phyloP scores from a whole-genome alignment of 2,113 vertebrate genomes.

The Callipepla squamata region DNA sequence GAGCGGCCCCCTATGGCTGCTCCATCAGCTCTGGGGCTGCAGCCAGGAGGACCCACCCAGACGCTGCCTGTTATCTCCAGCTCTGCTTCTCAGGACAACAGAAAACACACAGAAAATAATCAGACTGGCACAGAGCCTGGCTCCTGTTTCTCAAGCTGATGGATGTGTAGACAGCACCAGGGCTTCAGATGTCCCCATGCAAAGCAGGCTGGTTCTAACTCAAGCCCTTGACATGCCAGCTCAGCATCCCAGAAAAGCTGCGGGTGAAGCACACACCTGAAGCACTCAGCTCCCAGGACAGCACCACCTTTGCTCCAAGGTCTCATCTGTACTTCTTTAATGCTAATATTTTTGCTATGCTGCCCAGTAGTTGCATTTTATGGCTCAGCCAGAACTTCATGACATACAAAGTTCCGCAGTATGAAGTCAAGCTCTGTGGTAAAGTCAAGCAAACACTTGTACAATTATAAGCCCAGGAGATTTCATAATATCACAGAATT shows the following conservation, averaged over 20 bases:
- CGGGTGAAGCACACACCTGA: neutral
- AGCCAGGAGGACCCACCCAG: neutral
- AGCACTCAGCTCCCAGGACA: neutral
- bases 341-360: neutral
- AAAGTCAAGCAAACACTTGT: conserved; percentile 28
- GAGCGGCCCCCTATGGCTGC: neutral
- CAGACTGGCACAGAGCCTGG: fast-evolving
- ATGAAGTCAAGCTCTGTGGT: neutral
- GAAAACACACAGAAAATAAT: neutral
- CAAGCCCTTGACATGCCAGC: fast-evolving
- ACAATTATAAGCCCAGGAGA: conserved; percentile 56
- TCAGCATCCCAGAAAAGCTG: neutral
- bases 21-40: neutral
- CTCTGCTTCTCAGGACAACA: neutral
- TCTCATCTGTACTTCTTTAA: neutral
- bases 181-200: fast-evolving
- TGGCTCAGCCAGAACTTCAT: neutral
- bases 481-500: conserved; percentile 48
- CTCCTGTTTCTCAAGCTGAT: fast-evolving
- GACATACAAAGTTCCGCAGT: neutral
- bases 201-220: neutral
- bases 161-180: neutral
- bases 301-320: neutral
- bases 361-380: neutral
- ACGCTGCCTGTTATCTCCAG: neutral